These are phyloP conservation scores for Montipora efflorescens DNA, from an alignment of 64 coral and sea anemone genomes.

Conservation along the genomic window DNA sequence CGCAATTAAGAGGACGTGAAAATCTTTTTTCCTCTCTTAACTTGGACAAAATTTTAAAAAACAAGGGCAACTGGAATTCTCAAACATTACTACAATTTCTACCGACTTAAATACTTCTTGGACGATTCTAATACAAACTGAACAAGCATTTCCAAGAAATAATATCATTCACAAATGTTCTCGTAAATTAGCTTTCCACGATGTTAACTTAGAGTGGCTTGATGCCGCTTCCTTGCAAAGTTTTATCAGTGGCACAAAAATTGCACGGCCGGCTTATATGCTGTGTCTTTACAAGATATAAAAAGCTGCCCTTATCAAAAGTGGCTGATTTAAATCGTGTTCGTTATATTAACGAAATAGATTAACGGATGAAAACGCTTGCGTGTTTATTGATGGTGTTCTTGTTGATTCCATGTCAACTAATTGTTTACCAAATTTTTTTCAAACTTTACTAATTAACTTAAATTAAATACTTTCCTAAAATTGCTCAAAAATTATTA, in stretches of 20 bases:
- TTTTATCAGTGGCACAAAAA: not conserved
- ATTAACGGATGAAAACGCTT: not conserved
- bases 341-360: not conserved
- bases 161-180: not conserved
- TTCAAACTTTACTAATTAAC: not conserved
- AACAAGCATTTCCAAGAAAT: constrained; percentile 23
- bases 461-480: constrained; percentile 33
- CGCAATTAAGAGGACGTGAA: no score
- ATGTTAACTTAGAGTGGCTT: not conserved
- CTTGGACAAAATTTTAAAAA: not conserved
- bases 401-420: not conserved
- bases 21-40: not conserved
- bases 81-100: constrained; percentile 12
- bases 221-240: not conserved
- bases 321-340: not conserved
- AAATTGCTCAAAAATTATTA: not conserved
- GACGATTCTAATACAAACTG: constrained; percentile 2
- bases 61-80: not conserved
- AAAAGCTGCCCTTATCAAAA: not conserved
- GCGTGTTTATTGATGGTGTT: constrained; percentile 11
- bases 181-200: constrained; percentile 11
- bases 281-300: not conserved
- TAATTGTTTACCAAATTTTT: not conserved
- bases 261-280: not conserved
- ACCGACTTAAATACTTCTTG: constrained; percentile 38